These are phyloP conservation scores for Orthonyx spaldingii DNA, from an alignment of 2,113 vertebrate genomes.

Conservation along the genomic window DNA sequence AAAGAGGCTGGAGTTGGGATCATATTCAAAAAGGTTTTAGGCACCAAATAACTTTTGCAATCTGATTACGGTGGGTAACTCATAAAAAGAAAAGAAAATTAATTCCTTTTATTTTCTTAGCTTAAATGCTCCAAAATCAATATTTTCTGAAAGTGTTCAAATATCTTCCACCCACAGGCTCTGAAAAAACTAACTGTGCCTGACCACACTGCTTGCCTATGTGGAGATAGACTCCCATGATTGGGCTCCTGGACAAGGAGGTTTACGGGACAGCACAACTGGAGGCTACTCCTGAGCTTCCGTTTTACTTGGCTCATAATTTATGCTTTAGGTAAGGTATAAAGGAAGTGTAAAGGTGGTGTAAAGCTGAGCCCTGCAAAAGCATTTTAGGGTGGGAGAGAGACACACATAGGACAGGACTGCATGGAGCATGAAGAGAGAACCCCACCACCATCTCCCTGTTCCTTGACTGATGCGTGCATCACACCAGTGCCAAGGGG, in stretches of 20 bases:
- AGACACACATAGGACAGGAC: background rate
- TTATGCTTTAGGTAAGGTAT: background rate
- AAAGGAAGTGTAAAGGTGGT: background rate
- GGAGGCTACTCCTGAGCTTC: background rate
- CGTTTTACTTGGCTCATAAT: background rate
- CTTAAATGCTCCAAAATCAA: background rate
- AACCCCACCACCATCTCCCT: rapidly evolving
- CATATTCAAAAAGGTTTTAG: background rate
- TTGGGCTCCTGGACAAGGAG: background rate
- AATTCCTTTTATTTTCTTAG: background rate
- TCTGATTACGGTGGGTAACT: background rate
- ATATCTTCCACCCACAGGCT: background rate
- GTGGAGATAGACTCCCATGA: rapidly evolving
- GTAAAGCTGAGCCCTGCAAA: background rate
- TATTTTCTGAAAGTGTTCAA: background rate
- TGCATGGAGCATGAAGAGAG: background rate
- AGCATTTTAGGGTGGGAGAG: background rate
- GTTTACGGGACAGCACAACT: background rate
- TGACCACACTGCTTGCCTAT: rapidly evolving
- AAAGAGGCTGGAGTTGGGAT: background rate
- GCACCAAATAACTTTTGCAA: background rate
- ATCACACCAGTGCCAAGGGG: background rate
- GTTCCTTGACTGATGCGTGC: background rate
- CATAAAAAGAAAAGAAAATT: background rate
- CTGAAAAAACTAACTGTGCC: background rate